Conservation (phyloP, 1,140 invertebrate genomes). For the Drosophila nigrodunni region DNA sequence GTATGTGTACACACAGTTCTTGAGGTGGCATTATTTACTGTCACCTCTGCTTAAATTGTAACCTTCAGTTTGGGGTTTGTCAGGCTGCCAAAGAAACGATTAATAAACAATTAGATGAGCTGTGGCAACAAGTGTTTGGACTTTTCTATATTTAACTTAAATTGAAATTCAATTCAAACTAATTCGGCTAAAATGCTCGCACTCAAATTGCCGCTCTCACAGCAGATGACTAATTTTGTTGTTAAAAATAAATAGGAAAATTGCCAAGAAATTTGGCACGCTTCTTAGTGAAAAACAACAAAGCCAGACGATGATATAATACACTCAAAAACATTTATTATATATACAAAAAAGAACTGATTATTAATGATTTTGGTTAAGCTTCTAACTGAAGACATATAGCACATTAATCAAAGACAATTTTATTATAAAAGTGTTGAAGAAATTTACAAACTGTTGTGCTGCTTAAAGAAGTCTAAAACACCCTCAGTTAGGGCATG, state of each 20-base stretch:
- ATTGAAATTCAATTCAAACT: constrained; percentile 44
- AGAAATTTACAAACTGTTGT: background rate
- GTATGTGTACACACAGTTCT: too few relatives aligned
- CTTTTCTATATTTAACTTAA: constrained; percentile 31
- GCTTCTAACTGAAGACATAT: too few relatives aligned
- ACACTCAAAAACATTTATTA: constrained; percentile 14
- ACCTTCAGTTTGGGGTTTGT: constrained; percentile 22
- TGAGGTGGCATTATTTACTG: constrained; percentile 27
- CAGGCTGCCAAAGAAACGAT: constrained; percentile 44
- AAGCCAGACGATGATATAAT: constrained; percentile 21
- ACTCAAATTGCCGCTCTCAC: background rate
- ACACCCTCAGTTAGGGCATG: background rate
- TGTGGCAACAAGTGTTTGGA: constrained; percentile 68
- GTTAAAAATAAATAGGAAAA: constrained; percentile 67
- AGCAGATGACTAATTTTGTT: constrained; percentile 65
- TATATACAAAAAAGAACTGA: background rate
- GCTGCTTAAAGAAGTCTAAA: background rate
- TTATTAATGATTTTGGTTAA: background rate
- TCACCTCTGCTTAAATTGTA: constrained; percentile 20
- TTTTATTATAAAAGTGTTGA: background rate
- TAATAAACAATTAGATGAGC: constrained; percentile 69
- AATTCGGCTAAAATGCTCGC: constrained; percentile 22
- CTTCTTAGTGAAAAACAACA: constrained; percentile 50
- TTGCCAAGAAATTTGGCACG: constrained; percentile 79
- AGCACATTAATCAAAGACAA: too few relatives aligned